Evolutionary conservation across 2,888 invertebrate genomes (phyloP).

Genomic region (Rhogogaster chlorosoma): DNA sequence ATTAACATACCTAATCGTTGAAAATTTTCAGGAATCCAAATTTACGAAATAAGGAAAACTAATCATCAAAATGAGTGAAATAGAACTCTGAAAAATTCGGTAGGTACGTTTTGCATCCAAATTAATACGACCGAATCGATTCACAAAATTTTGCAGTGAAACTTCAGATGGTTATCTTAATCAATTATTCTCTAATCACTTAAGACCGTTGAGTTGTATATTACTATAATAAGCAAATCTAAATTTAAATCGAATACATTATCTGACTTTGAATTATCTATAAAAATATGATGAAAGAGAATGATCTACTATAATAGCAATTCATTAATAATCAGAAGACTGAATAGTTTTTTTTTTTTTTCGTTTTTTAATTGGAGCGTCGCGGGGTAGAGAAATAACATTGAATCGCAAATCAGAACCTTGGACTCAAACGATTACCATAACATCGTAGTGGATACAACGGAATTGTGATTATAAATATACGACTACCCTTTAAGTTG

Average conservation of each 20-base stretch:
- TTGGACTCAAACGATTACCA: slow-evolving; percentile 29
- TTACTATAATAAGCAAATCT: neutral
- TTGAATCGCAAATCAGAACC: neutral
- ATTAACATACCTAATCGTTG: neutral
- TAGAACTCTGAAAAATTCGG: neutral
- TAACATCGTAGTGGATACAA: slow-evolving; percentile 14
- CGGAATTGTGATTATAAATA: neutral
- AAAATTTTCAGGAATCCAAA: neutral
- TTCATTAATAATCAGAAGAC: neutral
- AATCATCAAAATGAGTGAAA: neutral
- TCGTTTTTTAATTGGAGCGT: neutral
- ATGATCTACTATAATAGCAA: neutral
- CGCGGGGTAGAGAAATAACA: neutral
- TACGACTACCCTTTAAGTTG: neutral
- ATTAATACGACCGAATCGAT: neutral
- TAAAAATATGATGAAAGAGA: neutral
- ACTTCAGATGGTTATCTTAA: neutral
- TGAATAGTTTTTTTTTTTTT: neutral
- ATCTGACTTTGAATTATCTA: neutral
- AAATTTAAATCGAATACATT: neutral
- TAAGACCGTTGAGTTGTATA: neutral
- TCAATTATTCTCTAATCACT: neutral
- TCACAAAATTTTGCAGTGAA: neutral
- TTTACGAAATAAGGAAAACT: neutral
- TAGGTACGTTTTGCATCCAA: neutral